Evolutionary conservation across 2,888 invertebrate species (phyloP).

Genomic region (Drosophila aldrichi): DNA sequence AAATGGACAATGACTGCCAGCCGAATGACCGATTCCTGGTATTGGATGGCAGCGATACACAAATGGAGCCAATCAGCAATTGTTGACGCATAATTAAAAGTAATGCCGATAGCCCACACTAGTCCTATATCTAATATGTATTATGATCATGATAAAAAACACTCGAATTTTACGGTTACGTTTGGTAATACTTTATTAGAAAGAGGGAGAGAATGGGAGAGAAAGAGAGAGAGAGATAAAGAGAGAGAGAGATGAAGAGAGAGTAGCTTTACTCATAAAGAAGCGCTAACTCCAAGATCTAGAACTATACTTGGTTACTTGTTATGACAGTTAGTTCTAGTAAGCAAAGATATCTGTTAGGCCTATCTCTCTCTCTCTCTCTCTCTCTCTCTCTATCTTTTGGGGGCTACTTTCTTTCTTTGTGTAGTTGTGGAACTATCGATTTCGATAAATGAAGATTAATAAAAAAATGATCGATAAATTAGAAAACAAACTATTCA

Average conservation of each 20-base stretch:
- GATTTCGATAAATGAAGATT: too few species aligned
- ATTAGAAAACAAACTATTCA: too few species aligned
- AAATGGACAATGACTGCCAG: conserved; percentile 7
- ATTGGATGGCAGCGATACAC: not conserved
- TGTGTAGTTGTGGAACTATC: too few species aligned
- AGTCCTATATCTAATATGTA: conserved; percentile 1
- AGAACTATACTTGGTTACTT: too few species aligned
- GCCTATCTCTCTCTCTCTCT: too few species aligned
- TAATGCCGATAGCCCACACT: not conserved
- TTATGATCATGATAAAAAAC: not conserved
- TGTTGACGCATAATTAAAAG: conserved; percentile 41
- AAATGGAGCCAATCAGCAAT: conserved; percentile 21
- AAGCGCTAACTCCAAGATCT: too few species aligned
- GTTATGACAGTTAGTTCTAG: too few species aligned
- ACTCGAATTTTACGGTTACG: not conserved
- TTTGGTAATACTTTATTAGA: not conserved
- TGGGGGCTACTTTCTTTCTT: too few species aligned
- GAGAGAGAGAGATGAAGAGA: not conserved
- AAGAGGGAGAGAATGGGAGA: not conserved
- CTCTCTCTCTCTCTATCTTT: too few species aligned
- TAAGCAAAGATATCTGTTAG: too few species aligned
- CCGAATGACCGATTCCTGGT: not conserved
- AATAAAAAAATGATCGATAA: too few species aligned
- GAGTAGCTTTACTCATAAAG: too few species aligned
- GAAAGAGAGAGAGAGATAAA: not conserved